These are phyloP conservation scores for Sepioteuthis lessoniana DNA, from an alignment of 2,888 invertebrate species.

Conservation along the genomic window DNA sequence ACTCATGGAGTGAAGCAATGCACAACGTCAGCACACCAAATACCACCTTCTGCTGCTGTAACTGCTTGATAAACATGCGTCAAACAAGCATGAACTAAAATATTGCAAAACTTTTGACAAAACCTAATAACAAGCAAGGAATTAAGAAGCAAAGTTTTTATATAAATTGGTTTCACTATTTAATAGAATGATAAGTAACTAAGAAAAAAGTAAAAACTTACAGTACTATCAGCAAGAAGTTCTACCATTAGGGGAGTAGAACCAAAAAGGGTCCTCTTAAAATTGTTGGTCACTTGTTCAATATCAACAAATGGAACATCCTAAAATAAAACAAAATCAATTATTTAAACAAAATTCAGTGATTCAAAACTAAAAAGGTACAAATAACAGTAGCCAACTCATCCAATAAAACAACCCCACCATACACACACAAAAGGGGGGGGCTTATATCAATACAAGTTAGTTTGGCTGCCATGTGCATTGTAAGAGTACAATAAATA, in stretches of 20 bases:
- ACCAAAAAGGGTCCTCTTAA: conserved; percentile 65
- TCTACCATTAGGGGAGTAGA: conserved; percentile 70
- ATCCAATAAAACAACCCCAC: background rate
- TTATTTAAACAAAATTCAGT: background rate
- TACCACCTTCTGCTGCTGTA: too few relatives aligned
- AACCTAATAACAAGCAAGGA: background rate
- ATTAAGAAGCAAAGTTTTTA: background rate
- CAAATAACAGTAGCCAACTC: background rate
- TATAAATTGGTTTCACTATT: too few relatives aligned
- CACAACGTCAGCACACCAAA: too few relatives aligned
- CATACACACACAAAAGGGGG: background rate
- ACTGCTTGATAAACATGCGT: too few relatives aligned
- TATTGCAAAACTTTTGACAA: too few relatives aligned
- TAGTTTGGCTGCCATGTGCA: too few relatives aligned
- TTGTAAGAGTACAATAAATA: too few relatives aligned
- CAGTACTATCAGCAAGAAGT: conserved; percentile 67
- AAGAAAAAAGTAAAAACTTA: conserved; percentile 58
- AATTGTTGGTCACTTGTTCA: conserved; percentile 62
- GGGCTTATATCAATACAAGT: background rate
- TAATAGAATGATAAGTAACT: too few relatives aligned
- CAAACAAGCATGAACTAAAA: too few relatives aligned
- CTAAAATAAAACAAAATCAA: conserved; percentile 57
- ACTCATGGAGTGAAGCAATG: too few relatives aligned
- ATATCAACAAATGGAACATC: conserved; percentile 65
- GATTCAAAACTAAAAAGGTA: background rate